Percentiles rank a stretch among this genome's conserved stretches.
These are phyloP conservation scores for Eudemis profundana DNA, from an alignment of 2,888 invertebrate genomes.

Conservation along the genomic window DNA sequence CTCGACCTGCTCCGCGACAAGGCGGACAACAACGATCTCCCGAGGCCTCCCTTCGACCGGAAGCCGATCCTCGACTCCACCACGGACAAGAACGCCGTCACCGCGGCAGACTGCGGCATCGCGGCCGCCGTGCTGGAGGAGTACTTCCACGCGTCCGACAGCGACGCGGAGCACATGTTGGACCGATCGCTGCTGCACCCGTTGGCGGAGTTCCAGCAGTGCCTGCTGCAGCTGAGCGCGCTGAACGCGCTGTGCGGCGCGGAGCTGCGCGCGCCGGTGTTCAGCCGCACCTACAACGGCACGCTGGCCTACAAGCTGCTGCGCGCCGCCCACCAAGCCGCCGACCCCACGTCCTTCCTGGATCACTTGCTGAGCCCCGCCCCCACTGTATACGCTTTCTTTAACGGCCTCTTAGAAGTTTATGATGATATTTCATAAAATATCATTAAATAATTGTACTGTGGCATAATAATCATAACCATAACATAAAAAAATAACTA, in stretches of 20 bases:
- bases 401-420: slow-evolving; percentile 29
- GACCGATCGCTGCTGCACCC: slow-evolving; percentile 26
- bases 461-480: no score
- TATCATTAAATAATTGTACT: not conserved
- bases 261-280: slow-evolving; percentile 21
- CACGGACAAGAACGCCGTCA: slow-evolving; percentile 30
- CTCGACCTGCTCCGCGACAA: slow-evolving; percentile 49
- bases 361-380: slow-evolving; percentile 27
- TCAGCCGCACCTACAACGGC: slow-evolving; percentile 43
- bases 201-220: slow-evolving; percentile 44
- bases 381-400: slow-evolving; percentile 36
- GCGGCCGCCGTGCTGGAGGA: slow-evolving; percentile 42
- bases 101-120: slow-evolving; percentile 44
- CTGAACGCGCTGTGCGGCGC: slow-evolving; percentile 45
- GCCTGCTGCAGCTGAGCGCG: slow-evolving; percentile 39
- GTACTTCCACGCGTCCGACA: slow-evolving; percentile 18
- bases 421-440: slow-evolving; percentile 6
- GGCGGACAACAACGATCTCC: slow-evolving; percentile 33
- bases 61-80: slow-evolving; percentile 22
- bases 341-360: slow-evolving; percentile 23
- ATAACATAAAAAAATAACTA: no score
- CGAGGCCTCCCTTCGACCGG: slow-evolving; percentile 15
- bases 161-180: not conserved
- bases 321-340: slow-evolving; percentile 1
- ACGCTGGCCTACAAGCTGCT: slow-evolving; percentile 44